Percentiles rank a stretch among this genome's conserved stretches.
These are phyloP conservation scores for Agapornis roseicollis DNA, from an alignment of 2,113 vertebrate species.

Conservation along the genomic window DNA sequence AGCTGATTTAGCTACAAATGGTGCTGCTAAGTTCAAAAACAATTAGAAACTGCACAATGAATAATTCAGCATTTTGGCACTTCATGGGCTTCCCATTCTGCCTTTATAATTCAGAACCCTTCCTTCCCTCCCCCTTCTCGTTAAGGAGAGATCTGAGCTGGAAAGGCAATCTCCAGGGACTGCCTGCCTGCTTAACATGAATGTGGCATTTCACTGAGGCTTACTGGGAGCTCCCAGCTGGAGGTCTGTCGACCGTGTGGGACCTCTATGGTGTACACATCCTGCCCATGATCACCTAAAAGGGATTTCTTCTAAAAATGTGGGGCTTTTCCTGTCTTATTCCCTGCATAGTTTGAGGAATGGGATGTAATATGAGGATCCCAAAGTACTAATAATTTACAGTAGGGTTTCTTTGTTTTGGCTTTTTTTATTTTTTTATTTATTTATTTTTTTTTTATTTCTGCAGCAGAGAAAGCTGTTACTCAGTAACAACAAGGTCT, in stretches of 20 bases:
- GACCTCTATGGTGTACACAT: not conserved
- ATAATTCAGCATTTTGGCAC: conserved; percentile 82
- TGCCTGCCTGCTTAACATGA: conserved; percentile 61
- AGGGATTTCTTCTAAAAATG: conserved; percentile 35
- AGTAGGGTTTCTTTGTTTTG: not conserved
- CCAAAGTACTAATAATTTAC: not conserved
- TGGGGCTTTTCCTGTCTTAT: not conserved
- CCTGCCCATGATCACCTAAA: not conserved
- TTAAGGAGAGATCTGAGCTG: not conserved
- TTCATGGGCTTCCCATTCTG: conserved; percentile 70
- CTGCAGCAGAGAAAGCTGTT: not conserved
- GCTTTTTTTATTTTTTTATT: no score
- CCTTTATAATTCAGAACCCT: conserved; percentile 26
- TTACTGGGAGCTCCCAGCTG: conserved; percentile 36
- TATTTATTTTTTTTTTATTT: not conserved
- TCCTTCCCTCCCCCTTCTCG: not conserved
- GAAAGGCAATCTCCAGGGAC: not conserved
- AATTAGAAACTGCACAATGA: conserved; percentile 66
- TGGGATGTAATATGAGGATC: not conserved
- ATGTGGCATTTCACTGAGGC: conserved; percentile 40
- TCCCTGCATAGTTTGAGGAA: not conserved
- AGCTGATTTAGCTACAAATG: conserved; percentile 7
- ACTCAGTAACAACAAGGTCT: not conserved
- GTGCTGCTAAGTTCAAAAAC: not conserved
- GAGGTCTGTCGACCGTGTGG: not conserved